Evolutionary conservation across 2,888 invertebrate genomes (phyloP).

Genomic region (Acanthosepion esculentum): DNA sequence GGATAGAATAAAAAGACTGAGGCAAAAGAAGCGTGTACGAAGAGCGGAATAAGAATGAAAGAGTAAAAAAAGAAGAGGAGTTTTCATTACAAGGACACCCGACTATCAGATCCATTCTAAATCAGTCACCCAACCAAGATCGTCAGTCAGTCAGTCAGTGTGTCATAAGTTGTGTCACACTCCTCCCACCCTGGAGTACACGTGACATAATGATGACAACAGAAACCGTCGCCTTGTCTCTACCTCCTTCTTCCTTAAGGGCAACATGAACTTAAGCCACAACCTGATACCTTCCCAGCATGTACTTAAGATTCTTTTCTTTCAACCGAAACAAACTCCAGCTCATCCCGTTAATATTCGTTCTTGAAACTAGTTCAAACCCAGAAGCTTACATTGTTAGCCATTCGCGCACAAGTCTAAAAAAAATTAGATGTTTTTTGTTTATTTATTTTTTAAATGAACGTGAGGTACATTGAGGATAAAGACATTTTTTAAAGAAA

Average conservation of each 20-base stretch:
- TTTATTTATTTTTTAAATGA: no score
- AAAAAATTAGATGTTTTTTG: no score
- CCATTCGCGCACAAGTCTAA: no score
- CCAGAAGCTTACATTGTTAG: no score
- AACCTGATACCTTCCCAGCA: neutral
- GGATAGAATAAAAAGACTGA: no score
- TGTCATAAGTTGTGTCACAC: neutral
- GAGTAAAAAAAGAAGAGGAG: neutral
- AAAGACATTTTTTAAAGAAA: no score
- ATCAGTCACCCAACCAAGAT: neutral
- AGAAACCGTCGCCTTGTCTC: neutral
- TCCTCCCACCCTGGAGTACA: neutral
- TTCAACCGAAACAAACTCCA: neutral
- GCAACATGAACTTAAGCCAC: slow-evolving; percentile 20
- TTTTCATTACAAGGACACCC: no score
- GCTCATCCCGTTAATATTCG: neutral
- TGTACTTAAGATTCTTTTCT: neutral
- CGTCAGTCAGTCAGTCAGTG: neutral
- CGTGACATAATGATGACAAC: slow-evolving; percentile 10
- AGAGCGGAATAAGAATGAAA: neutral
- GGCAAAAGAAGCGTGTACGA: neutral
- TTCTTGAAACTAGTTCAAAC: no score
- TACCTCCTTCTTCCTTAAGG: neutral
- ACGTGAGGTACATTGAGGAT: no score
- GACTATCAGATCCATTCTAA: neutral